These are phyloP conservation scores for Drosophila ochracea DNA, from an alignment of 2,888 invertebrate genomes.

Conservation along the genomic window DNA sequence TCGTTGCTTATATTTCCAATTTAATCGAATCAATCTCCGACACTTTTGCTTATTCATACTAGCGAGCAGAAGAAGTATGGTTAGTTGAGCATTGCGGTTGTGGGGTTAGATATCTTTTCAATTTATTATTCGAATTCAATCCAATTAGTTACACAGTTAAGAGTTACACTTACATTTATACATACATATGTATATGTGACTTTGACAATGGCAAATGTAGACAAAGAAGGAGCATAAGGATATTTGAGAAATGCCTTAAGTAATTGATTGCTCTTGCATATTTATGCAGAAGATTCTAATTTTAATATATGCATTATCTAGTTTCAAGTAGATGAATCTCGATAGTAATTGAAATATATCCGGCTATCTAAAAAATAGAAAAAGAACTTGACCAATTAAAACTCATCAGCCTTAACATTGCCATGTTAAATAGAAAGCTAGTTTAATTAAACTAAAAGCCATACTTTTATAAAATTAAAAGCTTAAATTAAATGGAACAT, in stretches of 20 bases:
- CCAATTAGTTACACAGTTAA: background rate
- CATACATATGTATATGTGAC: background rate
- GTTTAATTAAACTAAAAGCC: background rate
- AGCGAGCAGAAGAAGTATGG: background rate
- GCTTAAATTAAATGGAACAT: too few relatives aligned
- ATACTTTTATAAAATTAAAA: background rate
- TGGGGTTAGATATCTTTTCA: background rate
- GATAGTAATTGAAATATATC: background rate
- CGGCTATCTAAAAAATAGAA: too few relatives aligned
- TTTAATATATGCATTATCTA: background rate
- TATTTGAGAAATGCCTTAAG: background rate
- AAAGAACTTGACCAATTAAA: too few relatives aligned
- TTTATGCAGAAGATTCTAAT: background rate
- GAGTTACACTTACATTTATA: background rate
- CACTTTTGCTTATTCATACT: background rate
- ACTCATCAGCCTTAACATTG: background rate
- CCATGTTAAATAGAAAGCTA: fast-evolving
- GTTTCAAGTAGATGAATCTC: background rate
- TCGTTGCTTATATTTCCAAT: conserved; percentile 35
- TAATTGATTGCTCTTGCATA: background rate
- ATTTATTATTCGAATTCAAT: background rate
- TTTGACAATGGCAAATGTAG: background rate
- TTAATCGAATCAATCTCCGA: conserved; percentile 52
- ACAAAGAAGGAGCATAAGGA: background rate
- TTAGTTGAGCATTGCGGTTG: background rate